Evolutionary conservation across 2,888 invertebrate species (phyloP).

Genomic region (Lepidochrysops patricia): DNA sequence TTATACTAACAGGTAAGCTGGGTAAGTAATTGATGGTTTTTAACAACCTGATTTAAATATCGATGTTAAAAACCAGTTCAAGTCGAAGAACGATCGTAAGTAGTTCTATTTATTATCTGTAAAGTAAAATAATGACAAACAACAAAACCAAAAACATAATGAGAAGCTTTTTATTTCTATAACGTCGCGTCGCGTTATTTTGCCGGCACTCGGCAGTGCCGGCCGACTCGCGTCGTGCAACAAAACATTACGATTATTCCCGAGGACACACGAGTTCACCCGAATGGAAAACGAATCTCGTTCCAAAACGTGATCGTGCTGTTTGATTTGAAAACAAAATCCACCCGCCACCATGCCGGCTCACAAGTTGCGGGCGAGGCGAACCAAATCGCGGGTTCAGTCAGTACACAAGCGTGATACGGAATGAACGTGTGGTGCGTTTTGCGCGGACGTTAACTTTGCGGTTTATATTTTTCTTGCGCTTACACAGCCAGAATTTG

Average conservation of each 20-base stretch:
- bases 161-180: constrained; percentile 29
- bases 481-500: constrained; percentile 64
- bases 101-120: constrained; percentile 2
- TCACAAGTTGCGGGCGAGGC: constrained; percentile 35
- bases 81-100: neutral
- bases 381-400: constrained; percentile 46
- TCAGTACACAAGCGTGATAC: constrained; percentile 75
- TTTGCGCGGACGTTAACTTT: constrained; percentile 73
- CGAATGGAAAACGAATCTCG: constrained; percentile 60
- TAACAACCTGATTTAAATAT: too few relatives aligned
- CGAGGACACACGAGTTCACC: constrained; percentile 41
- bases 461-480: constrained; percentile 63
- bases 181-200: constrained; percentile 30
- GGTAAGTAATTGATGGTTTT: too few relatives aligned
- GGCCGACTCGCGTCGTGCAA: constrained; percentile 30
- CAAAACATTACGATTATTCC: constrained; percentile 49
- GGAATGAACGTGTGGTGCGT: constrained; percentile 75
- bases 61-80: neutral
- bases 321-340: constrained; percentile 69
- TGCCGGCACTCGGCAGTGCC: constrained; percentile 13
- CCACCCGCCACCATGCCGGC: constrained; percentile 40
- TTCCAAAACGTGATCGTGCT: constrained; percentile 63
- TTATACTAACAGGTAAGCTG: too few relatives aligned
- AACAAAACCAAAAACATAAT: constrained; percentile 21
- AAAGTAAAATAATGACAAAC: constrained; percentile 13